Percentiles rank a stretch among this genome's conserved stretches.
Evolutionary conservation across 37 sponge, comb jelly and placozoan species (phyloP).

Genomic region (Chondrosia reniformis): DNA sequence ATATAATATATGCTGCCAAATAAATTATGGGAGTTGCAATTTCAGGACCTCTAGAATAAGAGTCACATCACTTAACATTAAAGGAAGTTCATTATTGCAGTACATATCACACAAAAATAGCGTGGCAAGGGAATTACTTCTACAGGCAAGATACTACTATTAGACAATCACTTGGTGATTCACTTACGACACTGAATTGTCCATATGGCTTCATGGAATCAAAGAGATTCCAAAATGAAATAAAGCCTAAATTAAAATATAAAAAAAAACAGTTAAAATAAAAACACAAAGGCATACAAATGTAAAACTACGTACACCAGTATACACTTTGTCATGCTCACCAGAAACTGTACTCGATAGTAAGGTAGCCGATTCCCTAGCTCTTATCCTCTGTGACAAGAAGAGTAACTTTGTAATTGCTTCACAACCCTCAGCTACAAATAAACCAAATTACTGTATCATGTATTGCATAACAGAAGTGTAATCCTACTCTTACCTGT

Average conservation of each 20-base stretch:
- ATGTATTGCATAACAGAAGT: neutral
- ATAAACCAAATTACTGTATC: neutral
- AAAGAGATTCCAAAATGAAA: conserved; percentile 87
- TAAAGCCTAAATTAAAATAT: conserved; percentile 54
- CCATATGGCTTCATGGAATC: conserved; percentile 37
- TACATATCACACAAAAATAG: no score
- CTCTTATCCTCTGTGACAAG: conserved; percentile 38
- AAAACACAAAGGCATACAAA: neutral
- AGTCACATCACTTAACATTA: no score
- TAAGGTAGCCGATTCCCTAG: conserved; percentile 48
- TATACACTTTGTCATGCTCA: neutral
- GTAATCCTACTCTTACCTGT: neutral
- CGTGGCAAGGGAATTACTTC: no score
- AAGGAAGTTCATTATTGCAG: no score
- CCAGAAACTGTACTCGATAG: conserved; percentile 45
- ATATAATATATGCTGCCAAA: neutral
- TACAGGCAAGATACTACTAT: no score
- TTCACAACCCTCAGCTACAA: conserved; percentile 47
- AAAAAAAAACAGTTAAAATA: neutral
- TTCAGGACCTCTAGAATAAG: no score
- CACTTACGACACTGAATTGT: conserved; percentile 51
- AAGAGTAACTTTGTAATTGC: conserved; percentile 67
- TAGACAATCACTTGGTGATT: neutral
- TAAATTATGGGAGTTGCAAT: neutral
- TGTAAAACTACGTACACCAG: neutral